A percentile compares a stretch with the other conserved stretches of the same genome.
These are phyloP conservation scores for Manis pentadactyla DNA, from an alignment of 2,797 vertebrate genomes.

Conservation along the genomic window DNA sequence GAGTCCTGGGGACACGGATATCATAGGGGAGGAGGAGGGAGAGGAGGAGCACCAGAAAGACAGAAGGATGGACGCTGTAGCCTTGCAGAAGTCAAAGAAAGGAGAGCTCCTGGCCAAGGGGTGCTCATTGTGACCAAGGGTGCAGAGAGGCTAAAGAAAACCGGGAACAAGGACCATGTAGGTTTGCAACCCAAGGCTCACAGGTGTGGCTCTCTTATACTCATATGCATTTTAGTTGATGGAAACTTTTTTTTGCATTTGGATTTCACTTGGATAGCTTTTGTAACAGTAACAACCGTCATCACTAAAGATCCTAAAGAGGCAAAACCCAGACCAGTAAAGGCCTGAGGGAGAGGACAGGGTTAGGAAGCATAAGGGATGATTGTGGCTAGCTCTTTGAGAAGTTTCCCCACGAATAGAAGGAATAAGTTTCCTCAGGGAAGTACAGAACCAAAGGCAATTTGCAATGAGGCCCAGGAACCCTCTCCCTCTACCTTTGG, in stretches of 20 bases:
- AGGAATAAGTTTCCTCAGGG: neutral
- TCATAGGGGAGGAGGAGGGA: neutral
- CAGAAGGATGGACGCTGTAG: neutral
- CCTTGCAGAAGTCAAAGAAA: neutral
- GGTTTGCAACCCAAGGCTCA: neutral
- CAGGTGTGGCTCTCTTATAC: neutral
- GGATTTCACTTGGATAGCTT: neutral
- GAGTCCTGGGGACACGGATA: neutral
- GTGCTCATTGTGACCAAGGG: neutral
- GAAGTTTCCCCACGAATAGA: neutral
- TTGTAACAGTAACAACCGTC: neutral
- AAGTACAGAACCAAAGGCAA: no score
- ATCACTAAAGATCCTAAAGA: neutral
- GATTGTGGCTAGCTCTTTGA: neutral
- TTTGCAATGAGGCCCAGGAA: accelerated
- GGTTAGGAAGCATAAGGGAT: accelerated
- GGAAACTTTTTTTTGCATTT: neutral
- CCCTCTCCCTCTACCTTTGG: no score
- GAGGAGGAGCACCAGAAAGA: neutral
- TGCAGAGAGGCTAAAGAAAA: neutral
- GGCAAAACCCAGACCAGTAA: neutral
- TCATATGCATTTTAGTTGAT: neutral
- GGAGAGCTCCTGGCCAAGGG: neutral
- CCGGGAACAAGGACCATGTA: no score
- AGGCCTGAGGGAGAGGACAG: neutral